Base-by-base conservation (phyloP, 2,113 vertebrate species). In the Nycticorax nycticorax region DNA sequence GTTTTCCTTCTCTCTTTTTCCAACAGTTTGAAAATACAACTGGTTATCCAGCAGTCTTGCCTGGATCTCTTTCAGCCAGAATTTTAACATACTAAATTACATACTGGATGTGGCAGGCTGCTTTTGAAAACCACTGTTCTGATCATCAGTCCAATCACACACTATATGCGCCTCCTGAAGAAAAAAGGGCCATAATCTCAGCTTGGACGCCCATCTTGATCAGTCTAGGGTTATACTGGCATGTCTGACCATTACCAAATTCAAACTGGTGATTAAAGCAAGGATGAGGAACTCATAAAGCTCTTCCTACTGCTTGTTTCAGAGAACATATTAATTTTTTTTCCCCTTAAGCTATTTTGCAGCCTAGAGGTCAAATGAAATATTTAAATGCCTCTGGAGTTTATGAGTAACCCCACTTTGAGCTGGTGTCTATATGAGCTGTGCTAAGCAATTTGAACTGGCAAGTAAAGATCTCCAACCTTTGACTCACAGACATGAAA, bases 401-500 rank as follows among this genome's bases (percentile, higher is more conserved):
- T 67, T 71, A 6, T 86, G 93, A 96, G 85, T 71, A 90, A 92
- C 87, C 71, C 87, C 67, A 35, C 71, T 91, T 33, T 14, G 68
- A 81, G 92, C 85, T 56, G 69, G 10, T 77, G 89, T 26, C 64
- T 77, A 3, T 21, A 53, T 8, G 39, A 91, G 84, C 88, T 71
- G 64, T 21, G 57, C 79, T 67, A 47, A 57, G 88, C 92, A 79
- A 80, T 67, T 48, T 57, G 39, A 91, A 94, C 73, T 67, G 86
- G 93, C 81, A 88, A 76, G 63, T 57, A 24, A 64, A 89, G 81
- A 71, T 45, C 88, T 72, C 79, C 92, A 92, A 69, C 76, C 92
- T 96, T 84, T 90, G 88, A 90, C 88, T 96, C 88, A 43, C 66
- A 90, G 89, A 92, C 85, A 84, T 71, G 88, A 95, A 94, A 96